phyloP scores from a whole-genome alignment of 1,140 invertebrate species.

The Hycleus cichorii region DNA sequence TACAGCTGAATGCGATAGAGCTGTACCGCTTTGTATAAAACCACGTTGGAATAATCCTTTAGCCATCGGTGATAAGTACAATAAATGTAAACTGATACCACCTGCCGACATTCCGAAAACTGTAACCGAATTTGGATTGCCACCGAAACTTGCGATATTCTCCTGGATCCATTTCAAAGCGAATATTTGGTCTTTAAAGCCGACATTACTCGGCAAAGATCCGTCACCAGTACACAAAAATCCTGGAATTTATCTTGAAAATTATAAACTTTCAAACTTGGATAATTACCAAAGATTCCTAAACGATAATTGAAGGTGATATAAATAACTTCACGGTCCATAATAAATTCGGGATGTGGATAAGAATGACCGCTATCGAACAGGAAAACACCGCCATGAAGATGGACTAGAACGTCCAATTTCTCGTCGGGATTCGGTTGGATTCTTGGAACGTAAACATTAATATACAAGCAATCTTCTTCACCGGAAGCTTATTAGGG shows the following conservation, averaged over 20 bases:
- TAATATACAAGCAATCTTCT: conserved; percentile 20
- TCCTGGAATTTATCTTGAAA: neutral
- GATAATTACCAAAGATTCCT: conserved; percentile 38
- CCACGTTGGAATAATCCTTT: conserved; percentile 56
- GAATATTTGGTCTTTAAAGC: conserved; percentile 52
- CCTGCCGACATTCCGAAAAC: conserved; percentile 40
- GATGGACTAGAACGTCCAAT: conserved; percentile 48
- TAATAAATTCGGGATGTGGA: conserved; percentile 45
- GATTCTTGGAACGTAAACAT: conserved; percentile 24
- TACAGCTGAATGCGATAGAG: conserved; percentile 55
- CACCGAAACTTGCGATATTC: conserved; percentile 35
- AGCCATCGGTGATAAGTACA: conserved; percentile 44
- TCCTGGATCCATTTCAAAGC: conserved; percentile 50
- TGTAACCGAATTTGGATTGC: conserved; percentile 49
- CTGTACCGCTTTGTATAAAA: conserved; percentile 69
- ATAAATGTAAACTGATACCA: conserved; percentile 47
- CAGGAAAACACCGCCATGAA: conserved; percentile 53
- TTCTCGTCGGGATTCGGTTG: conserved; percentile 14
- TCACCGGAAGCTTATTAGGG: neutral
- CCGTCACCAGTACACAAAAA: conserved; percentile 27
- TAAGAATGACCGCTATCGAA: conserved; percentile 38
- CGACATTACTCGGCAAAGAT: conserved; percentile 44
- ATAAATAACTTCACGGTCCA: conserved; percentile 51
- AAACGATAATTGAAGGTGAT: conserved; percentile 58
- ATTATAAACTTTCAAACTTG: too few species aligned